These are phyloP conservation scores for Amblyopsis rosae DNA, from an alignment of 2,113 vertebrate species.

Conservation along the genomic window DNA sequence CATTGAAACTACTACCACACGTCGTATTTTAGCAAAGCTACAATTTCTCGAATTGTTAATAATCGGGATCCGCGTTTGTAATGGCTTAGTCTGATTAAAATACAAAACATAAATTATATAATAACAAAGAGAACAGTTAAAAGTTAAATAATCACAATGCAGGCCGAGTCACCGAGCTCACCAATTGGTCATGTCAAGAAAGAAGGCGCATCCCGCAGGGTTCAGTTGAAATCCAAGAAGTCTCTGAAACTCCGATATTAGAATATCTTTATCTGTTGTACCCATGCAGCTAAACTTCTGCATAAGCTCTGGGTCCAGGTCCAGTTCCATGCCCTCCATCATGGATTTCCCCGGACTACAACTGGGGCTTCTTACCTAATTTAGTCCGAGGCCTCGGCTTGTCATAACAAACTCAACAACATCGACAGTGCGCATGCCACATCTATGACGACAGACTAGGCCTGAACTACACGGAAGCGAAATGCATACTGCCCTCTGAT, in stretches of 20 bases:
- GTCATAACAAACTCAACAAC: conserved; percentile 79
- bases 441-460: conserved; percentile 34
- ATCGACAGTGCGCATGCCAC: conserved; percentile 75
- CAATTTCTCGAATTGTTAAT: too few relatives aligned
- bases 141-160: conserved; percentile 1
- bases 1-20: background rate
- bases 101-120: too few relatives aligned
- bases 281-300: conserved; percentile 97
- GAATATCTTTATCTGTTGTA: conserved; percentile 92
- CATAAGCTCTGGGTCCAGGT: conserved; percentile 92
- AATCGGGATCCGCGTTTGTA: too few relatives aligned
- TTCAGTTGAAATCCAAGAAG: conserved; percentile 94
- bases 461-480: background rate
- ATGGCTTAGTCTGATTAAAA: too few relatives aligned
- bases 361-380: conserved; percentile 73
- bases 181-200: conserved; percentile 98
- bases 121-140: background rate
- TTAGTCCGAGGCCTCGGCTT: conserved; percentile 79
- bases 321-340: conserved; percentile 94
- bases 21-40: background rate
- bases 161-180: conserved; percentile 81
- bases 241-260: conserved; percentile 93
- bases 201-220: conserved; percentile 95
- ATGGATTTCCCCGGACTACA: conserved; percentile 68
- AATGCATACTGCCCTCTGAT: background rate